Conservation (phyloP, 2,888 invertebrate species). For the Cerastis leucographa region DNA sequence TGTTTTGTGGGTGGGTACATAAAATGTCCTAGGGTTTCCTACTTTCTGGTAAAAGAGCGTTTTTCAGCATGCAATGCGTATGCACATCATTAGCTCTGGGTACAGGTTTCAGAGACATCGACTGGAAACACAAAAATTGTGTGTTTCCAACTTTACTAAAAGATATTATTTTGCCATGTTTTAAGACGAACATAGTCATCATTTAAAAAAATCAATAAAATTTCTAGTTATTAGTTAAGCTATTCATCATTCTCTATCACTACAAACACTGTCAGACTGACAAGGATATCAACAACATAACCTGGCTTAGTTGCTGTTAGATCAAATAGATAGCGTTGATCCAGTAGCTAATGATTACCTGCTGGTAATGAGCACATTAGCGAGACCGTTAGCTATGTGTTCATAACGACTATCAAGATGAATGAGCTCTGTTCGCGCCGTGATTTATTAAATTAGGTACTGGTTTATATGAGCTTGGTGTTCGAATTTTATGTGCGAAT, state of each 20-base stretch:
- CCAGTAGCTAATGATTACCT: conserved; percentile 52
- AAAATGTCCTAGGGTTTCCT: not conserved
- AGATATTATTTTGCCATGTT: not conserved
- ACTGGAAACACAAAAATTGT: not conserved
- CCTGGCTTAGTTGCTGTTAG: conserved; percentile 6
- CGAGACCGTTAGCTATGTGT: conserved; percentile 40
- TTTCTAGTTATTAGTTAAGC: not conserved
- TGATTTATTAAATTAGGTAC: conserved; percentile 41
- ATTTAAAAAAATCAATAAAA: not conserved
- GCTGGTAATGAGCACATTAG: conserved; percentile 56
- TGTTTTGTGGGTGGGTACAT: not conserved
- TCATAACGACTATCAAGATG: conserved; percentile 48
- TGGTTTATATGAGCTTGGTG: not conserved
- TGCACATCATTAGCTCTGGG: not conserved
- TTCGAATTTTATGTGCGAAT: not conserved
- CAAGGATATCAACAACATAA: conserved; percentile 34
- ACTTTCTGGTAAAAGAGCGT: not conserved
- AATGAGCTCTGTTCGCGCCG: conserved; percentile 16
- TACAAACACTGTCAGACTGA: conserved; percentile 1
- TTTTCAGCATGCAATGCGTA: not conserved
- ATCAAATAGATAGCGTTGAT: conserved; percentile 50
- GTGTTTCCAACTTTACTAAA: not conserved
- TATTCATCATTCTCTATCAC: conserved; percentile 23
- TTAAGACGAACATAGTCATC: not conserved
- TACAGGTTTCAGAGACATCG: not conserved